Evolutionary conservation across 2,797 vertebrate genomes (phyloP), one percentile per base, ranked within the genome.

Genomic region (Amniataba percoides): DNA sequence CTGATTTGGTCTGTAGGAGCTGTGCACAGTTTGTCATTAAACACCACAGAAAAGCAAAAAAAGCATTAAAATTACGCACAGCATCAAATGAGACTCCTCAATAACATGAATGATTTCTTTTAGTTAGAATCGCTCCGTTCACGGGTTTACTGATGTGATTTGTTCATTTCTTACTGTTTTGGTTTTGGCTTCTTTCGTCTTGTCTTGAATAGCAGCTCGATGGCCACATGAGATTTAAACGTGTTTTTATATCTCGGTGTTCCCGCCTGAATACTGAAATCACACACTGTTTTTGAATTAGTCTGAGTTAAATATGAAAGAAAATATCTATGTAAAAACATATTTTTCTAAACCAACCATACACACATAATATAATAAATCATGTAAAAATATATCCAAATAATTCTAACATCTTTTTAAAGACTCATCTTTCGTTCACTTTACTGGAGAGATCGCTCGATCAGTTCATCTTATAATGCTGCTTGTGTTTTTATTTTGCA

Each of bases 21-120:
- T 62, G n/a, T 51, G 58, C n/a, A n/a, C n/a, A 59, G 19, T 57
- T 45, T 63, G 18, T 27, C 16, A 34, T 71, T 13, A 40, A 62
- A 61, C 49, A 3, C 4, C 59, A 46, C 39, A 16, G n/a, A 43
- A 60, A 11, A 25, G 13, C 18, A n/a, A 18, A 31, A 18, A 31
- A 27, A 13, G 0, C 19, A 49, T 51, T 43, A 1, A 34, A 62
- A 10, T 55, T 6, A 56, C 59, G 21, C 62, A 23, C 19, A 39
- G 14, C 16, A 23, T 12, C 42, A 25, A 5, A 0, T 3, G 18
- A 0, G 7, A 14, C 7, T 16, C 13, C 23, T 11, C 9, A 19
- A 16, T 18, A n/a, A 39, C 34, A 21, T 15, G 8, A 19, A 16
- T 61, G 2, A 18, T n/a, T 23, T 11, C 16, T 21, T 45, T 55